These are phyloP conservation scores for Eupithecia insigniata DNA, from an alignment of 2,888 invertebrate genomes.

Conservation along the genomic window DNA sequence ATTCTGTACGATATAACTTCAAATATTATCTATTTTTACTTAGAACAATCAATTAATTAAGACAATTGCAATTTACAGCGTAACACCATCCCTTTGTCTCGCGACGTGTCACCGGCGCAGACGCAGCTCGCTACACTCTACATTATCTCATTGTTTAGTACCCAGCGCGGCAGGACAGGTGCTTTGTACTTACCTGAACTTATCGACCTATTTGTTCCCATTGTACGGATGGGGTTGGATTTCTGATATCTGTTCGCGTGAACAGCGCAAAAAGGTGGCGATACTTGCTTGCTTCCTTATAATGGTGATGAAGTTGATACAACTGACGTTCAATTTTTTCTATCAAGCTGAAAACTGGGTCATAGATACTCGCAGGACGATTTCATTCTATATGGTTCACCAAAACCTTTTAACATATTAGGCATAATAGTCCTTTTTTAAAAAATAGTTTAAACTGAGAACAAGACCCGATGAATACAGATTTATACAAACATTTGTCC, in stretches of 20 bases:
- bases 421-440: no score
- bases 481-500: not conserved
- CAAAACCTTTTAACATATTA: no score
- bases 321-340: not conserved
- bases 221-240: not conserved
- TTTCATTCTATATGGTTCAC: not conserved
- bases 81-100: constrained; percentile 40
- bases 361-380: no score
- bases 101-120: constrained; percentile 49
- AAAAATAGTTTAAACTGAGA: not conserved
- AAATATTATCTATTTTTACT: no score
- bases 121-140: constrained; percentile 51
- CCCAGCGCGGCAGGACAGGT: not conserved
- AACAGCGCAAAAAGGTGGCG: not conserved
- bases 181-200: constrained; percentile 1
- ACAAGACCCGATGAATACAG: not conserved
- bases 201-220: not conserved
- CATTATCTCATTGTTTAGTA: constrained; percentile 53
- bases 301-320: no score
- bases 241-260: not conserved
- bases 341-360: not conserved
- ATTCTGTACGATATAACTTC: no score
- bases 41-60: constrained; percentile 27
- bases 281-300: not conserved
- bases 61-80: constrained; percentile 35